phyloP scores from a whole-genome alignment of 2,888 invertebrate species.

The Apamea sordens region DNA sequence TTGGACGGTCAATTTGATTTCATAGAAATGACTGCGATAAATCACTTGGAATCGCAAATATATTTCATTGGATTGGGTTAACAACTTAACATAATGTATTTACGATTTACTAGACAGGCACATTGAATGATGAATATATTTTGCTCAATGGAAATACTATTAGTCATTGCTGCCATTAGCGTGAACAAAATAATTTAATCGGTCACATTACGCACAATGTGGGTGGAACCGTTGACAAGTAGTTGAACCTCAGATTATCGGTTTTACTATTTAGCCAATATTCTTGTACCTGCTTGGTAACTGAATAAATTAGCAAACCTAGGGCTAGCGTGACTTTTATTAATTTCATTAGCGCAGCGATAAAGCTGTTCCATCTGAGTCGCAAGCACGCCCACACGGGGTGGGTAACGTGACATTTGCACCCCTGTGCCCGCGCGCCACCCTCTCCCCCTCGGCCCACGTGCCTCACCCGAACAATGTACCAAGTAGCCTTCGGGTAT shows the following conservation, averaged over 20 bases:
- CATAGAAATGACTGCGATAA: conserved; percentile 61
- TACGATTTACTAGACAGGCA: conserved; percentile 43
- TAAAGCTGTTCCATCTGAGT: conserved; percentile 70
- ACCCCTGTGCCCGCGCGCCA: conserved; percentile 63
- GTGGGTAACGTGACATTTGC: conserved; percentile 81
- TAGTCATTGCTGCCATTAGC: conserved; percentile 42
- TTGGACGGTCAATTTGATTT: conserved; percentile 71
- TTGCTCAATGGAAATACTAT: conserved; percentile 42
- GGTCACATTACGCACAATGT: conserved; percentile 34
- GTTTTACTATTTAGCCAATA: conserved; percentile 14
- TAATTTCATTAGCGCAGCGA: conserved; percentile 76
- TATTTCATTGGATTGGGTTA: conserved; percentile 41
- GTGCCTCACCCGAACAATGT: conserved; percentile 72
- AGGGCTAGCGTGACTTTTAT: conserved; percentile 73
- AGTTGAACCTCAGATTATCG: conserved; percentile 13
- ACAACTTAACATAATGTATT: conserved; percentile 49
- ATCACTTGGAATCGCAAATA: conserved; percentile 52
- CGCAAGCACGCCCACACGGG: conserved; percentile 73
- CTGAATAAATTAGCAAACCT: conserved; percentile 57
- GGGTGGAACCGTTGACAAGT: conserved; percentile 36
- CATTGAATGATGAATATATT: conserved; percentile 36
- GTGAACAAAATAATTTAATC: conserved; percentile 49
- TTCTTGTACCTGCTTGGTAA: conserved; percentile 13
- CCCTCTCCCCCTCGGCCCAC: conserved; percentile 66
- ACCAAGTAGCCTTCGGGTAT: conserved; percentile 65